A percentile compares a stretch with the other conserved stretches of the same genome.
Evolutionary conservation across 2,797 vertebrate genomes (phyloP).

Genomic region (Eurystomus glaucurus): DNA sequence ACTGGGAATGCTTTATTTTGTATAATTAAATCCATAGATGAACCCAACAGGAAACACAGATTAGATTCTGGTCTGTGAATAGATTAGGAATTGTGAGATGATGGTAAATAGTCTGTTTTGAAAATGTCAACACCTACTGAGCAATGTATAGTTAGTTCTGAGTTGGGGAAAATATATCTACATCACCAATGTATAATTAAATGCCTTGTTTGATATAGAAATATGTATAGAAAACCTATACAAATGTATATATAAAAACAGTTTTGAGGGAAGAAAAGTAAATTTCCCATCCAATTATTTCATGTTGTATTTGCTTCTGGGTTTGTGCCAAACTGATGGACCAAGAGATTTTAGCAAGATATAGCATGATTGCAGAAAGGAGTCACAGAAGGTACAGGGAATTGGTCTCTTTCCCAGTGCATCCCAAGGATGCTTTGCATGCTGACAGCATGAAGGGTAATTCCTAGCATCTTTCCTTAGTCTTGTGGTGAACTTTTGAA

Average conservation of each 20-base stretch:
- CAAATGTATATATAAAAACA: background rate
- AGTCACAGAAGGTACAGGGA: background rate
- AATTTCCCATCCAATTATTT: background rate
- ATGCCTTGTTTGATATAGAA: background rate
- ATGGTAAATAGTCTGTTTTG: background rate
- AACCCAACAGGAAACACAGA: conserved; percentile 25
- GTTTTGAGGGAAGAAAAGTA: background rate
- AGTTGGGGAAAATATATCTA: background rate
- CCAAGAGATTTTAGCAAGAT: background rate
- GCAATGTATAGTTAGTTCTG: background rate
- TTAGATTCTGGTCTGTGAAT: background rate
- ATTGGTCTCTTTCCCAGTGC: background rate
- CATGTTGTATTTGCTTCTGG: background rate
- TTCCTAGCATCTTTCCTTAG: background rate
- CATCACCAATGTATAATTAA: background rate
- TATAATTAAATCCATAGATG: conserved; percentile 59
- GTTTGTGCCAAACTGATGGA: background rate
- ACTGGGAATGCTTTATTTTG: conserved; percentile 55
- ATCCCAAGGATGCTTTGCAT: background rate
- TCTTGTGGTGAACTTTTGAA: background rate
- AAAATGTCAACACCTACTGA: background rate
- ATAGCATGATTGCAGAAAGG: background rate
- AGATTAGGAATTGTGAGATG: background rate
- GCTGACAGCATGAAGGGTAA: background rate
- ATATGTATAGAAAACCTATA: too few species aligned